phyloP scores from a whole-genome alignment of 2,888 invertebrate genomes.

The Polymixis flavicincta region DNA sequence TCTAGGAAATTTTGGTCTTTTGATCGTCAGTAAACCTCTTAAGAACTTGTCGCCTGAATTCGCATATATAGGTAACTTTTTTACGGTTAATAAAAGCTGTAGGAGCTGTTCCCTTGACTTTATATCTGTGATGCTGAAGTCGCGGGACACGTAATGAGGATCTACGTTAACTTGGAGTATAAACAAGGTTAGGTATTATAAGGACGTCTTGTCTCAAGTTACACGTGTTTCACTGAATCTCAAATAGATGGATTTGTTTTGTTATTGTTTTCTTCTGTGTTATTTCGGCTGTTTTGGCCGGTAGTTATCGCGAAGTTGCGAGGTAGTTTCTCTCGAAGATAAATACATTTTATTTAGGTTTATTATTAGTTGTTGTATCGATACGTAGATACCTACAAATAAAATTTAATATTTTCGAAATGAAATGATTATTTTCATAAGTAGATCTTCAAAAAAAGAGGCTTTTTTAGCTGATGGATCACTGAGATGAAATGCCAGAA shows the following conservation, averaged over 20 bases:
- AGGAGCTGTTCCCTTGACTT: conserved; percentile 40
- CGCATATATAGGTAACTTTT: conserved; percentile 37
- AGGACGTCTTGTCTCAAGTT: conserved; percentile 40
- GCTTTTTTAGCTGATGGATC: too few species aligned
- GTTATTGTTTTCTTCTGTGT: conserved; percentile 29
- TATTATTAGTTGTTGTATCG: background rate
- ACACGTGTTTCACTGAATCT: conserved; percentile 47
- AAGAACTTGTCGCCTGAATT: conserved; percentile 30
- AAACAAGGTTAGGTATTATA: conserved; percentile 61
- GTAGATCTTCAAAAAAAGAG: too few species aligned
- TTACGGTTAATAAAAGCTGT: conserved; percentile 51
- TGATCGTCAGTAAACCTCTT: conserved; percentile 26
- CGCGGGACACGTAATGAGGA: conserved; percentile 58
- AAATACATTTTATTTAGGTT: conserved; percentile 3
- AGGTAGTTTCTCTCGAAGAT: conserved; percentile 3
- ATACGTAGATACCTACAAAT: background rate
- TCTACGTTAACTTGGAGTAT: conserved; percentile 58
- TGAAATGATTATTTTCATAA: too few species aligned
- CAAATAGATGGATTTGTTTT: conserved; percentile 46
- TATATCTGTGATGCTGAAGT: conserved; percentile 46
- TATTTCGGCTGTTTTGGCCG: conserved; percentile 27
- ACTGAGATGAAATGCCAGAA: too few species aligned
- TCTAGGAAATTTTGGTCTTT: conserved; percentile 44
- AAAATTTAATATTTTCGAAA: too few species aligned
- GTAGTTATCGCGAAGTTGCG: background rate